A percentile compares a stretch with the other conserved stretches of the same genome.
These are phyloP conservation scores for Bedellia somnulentella DNA, from an alignment of 2,888 invertebrate genomes.

Conservation along the genomic window DNA sequence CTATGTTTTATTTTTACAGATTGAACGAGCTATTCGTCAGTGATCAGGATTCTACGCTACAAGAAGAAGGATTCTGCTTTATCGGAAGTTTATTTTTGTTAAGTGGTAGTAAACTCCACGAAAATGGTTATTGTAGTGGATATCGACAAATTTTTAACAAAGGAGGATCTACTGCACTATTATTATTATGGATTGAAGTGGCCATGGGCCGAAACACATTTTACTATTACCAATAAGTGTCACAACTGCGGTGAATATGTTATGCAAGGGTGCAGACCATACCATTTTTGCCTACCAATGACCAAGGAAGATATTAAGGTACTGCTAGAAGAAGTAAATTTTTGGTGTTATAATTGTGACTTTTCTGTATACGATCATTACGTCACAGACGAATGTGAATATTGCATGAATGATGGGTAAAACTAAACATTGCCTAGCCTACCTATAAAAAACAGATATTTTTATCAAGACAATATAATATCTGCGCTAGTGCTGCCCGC, in stretches of 20 bases:
- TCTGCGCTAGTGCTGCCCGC: too few species aligned
- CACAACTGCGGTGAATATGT: not conserved
- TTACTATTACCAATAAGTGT: constrained; percentile 1
- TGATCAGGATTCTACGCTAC: not conserved
- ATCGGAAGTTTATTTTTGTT: not conserved
- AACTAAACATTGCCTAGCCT: too few species aligned
- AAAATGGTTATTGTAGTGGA: not conserved
- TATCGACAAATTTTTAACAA: not conserved
- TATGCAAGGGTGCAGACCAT: not conserved
- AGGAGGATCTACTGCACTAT: constrained; percentile 1
- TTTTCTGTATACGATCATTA: constrained; percentile 3
- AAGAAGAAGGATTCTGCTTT: not conserved
- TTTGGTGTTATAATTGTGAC: constrained; percentile 4
- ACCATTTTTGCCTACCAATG: constrained; percentile 3
- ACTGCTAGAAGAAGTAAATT: not conserved
- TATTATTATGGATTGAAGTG: not conserved
- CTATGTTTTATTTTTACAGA: not conserved
- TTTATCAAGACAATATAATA: too few species aligned
- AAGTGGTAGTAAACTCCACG: not conserved
- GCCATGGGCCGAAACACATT: constrained; percentile 1
- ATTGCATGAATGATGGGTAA: constrained; percentile 1
- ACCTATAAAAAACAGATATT: too few species aligned
- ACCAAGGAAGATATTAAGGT: constrained; percentile 1
- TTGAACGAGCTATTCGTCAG: not conserved
- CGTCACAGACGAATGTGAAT: constrained; percentile 1